Base-by-base conservation (phyloP, 2,888 invertebrate species). In the Diachrysia chrysitis region DNA sequence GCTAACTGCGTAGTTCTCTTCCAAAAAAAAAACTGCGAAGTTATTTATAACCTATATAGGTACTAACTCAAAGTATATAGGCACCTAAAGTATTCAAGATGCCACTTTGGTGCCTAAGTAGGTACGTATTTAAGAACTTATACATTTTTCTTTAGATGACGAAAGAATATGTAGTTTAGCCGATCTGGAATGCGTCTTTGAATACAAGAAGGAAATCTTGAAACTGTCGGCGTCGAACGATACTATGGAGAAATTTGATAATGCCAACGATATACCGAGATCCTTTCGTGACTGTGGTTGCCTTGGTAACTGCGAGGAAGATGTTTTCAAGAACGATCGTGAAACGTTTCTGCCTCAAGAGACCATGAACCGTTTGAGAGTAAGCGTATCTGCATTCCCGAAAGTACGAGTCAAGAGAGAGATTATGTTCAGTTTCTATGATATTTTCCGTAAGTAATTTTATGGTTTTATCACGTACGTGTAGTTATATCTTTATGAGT, bases 401-500 rank as follows among this genome's bases (percentile, higher is more conserved):
- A 96, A 96, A 90, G 96, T 97, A 87, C 95, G 97, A 79, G 90
- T 97, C 55, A 96, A 96, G 69, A 94, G 97, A 55, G 97, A 97
- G 81, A 95, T 97, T 1, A 95, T 97, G 58, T 97, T 97, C 86
- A 97, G 97, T 72, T 96, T 97, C 80, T 96, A 96, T 5, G 97
- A 98, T 88, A 95, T 97, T 51, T 87, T 97, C 80, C 96, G 98
- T 97, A 91, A 92, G 94, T 91, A 79, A 10, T 32, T 25, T 2
- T 29, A 10, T 19, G 32, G 6, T 9, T 32, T 32, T n/a, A n/a
- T n/a, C n/a, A n/a, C n/a, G n/a, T n/a, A n/a, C n/a, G n/a, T n/a
- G n/a, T n/a, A n/a, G n/a, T n/a, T n/a, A n/a, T n/a, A n/a, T n/a
- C n/a, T n/a, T n/a, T n/a, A n/a, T n/a, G n/a, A n/a, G n/a, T n/a